A percentile compares a stretch with the other conserved stretches of the same genome.
These are phyloP conservation scores for Epistrophe eligans DNA, from an alignment of 2,888 invertebrate species.

Conservation along the genomic window DNA sequence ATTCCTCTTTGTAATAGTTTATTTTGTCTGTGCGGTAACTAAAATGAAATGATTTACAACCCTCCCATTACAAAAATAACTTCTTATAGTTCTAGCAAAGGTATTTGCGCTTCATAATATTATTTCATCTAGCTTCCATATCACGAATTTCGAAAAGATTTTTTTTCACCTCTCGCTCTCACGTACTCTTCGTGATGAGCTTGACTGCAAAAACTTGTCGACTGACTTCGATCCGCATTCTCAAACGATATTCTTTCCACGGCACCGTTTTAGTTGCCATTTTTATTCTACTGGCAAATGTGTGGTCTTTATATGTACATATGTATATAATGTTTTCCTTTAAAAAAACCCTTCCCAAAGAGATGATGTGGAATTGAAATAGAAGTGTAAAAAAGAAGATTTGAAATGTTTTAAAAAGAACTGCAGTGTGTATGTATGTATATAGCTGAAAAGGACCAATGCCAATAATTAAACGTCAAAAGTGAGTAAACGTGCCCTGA, in stretches of 20 bases:
- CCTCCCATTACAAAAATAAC: neutral
- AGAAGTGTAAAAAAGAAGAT: slow-evolving; percentile 29
- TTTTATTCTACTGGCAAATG: slow-evolving; percentile 12
- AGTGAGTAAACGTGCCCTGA: slow-evolving; percentile 81
- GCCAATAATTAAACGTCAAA: slow-evolving; percentile 82
- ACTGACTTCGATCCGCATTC: slow-evolving; percentile 34
- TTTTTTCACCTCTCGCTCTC: slow-evolving; percentile 69
- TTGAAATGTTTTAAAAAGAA: slow-evolving; percentile 65
- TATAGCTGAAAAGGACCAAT: slow-evolving; percentile 72
- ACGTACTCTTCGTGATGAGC: slow-evolving; percentile 67
- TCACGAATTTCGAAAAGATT: slow-evolving; percentile 61
- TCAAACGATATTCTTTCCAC: slow-evolving; percentile 8
- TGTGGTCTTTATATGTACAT: neutral
- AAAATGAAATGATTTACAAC: neutral
- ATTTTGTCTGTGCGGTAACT: neutral
- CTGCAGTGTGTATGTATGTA: slow-evolving; percentile 30
- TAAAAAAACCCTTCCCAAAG: slow-evolving; percentile 23
- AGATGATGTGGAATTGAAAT: slow-evolving; percentile 43
- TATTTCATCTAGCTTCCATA: slow-evolving; percentile 44
- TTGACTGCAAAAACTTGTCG: slow-evolving; percentile 64
- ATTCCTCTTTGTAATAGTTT: neutral
- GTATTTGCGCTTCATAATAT: slow-evolving; percentile 10
- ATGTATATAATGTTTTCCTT: neutral
- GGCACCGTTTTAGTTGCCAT: slow-evolving; percentile 20
- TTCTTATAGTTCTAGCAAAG: neutral